A percentile compares a stretch with the other conserved stretches of the same genome.
Conservation (phyloP, 2,888 invertebrate species). For the Ennomos fuscantarius region DNA sequence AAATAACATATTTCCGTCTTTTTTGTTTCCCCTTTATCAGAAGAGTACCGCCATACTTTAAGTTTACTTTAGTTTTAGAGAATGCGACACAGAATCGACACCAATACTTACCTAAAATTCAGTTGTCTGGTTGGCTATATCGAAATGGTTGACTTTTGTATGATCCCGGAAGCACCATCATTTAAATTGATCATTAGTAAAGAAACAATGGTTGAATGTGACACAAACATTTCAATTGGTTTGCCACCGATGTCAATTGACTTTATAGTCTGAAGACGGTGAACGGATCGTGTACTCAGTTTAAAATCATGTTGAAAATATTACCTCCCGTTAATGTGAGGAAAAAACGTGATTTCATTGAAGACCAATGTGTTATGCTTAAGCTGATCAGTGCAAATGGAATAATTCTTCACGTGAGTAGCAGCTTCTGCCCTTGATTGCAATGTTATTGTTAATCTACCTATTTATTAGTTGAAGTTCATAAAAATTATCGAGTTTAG, state of each 20-base stretch:
- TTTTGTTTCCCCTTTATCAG: too few species aligned
- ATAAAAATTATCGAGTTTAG: too few species aligned
- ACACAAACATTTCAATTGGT: slow-evolving; percentile 34
- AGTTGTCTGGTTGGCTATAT: too few species aligned
- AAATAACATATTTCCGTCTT: too few species aligned
- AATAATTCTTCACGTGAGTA: slow-evolving; percentile 32
- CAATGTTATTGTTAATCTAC: background rate
- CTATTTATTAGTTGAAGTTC: too few species aligned
- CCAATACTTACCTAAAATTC: too few species aligned
- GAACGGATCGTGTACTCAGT: slow-evolving; percentile 1
- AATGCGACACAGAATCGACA: too few species aligned
- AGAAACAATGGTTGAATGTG: background rate
- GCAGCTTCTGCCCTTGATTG: background rate
- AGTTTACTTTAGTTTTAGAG: too few species aligned
- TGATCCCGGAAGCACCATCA: background rate
- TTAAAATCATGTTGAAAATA: slow-evolving; percentile 33
- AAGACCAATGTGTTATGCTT: slow-evolving; percentile 34
- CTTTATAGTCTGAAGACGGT: slow-evolving; percentile 12
- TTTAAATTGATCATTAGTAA: slow-evolving; percentile 13
- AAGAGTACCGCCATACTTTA: too few species aligned
- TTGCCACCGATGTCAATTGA: slow-evolving; percentile 36
- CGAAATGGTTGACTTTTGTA: too few species aligned
- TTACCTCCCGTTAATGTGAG: slow-evolving; percentile 24
- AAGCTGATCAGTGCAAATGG: slow-evolving; percentile 39
- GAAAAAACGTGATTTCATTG: slow-evolving; percentile 23